Percentiles rank a stretch among this genome's conserved stretches.
Conservation (phyloP, 2,797 vertebrate genomes). For the Myotis myotis region DNA sequence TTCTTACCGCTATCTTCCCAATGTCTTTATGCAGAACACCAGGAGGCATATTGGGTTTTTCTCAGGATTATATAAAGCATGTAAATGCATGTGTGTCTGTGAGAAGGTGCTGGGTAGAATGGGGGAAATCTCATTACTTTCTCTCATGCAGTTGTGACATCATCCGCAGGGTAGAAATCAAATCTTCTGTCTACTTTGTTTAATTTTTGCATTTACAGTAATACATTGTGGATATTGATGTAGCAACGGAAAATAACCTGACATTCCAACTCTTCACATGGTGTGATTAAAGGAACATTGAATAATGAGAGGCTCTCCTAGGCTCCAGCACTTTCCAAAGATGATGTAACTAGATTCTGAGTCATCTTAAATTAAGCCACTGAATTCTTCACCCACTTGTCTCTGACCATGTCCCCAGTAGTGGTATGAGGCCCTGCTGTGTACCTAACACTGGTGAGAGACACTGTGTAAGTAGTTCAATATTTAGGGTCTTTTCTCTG, state of each 20-base stretch:
- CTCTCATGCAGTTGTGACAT: conserved; percentile 51
- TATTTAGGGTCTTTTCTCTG: neutral
- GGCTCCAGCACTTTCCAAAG: conserved; percentile 19
- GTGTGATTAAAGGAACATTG: conserved; percentile 53
- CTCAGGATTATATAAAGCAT: neutral
- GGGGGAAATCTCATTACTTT: neutral
- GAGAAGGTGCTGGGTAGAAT: neutral
- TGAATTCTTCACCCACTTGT: neutral
- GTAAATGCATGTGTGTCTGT: neutral
- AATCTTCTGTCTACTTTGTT: conserved; percentile 57
- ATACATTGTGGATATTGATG: conserved; percentile 45
- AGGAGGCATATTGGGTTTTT: neutral
- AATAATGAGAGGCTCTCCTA: neutral
- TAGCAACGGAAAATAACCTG: conserved; percentile 24
- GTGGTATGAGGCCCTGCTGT: neutral
- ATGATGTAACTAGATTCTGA: conserved; percentile 40
- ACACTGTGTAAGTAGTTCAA: neutral
- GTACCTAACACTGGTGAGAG: neutral
- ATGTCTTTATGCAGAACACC: neutral
- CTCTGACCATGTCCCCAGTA: neutral
- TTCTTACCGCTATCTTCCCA: neutral
- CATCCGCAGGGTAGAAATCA: conserved; percentile 22
- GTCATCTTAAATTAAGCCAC: conserved; percentile 64
- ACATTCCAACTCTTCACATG: conserved; percentile 10
- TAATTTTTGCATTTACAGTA: conserved; percentile 66